These are phyloP conservation scores for Cryptotermes secundus DNA, from an alignment of 1,140 invertebrate species.

Conservation along the genomic window DNA sequence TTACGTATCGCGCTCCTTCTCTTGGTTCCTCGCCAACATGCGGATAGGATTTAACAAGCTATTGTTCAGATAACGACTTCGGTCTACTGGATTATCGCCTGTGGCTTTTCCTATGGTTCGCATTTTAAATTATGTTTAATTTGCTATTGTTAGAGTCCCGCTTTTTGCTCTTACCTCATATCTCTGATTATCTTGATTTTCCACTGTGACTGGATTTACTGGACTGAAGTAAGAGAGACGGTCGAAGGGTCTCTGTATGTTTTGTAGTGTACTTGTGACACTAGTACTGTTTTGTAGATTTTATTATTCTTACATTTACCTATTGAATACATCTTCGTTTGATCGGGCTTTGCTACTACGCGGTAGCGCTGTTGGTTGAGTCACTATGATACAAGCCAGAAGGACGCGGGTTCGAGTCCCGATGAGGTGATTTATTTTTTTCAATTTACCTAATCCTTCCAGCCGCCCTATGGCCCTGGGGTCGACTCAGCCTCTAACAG, in stretches of 20 bases:
- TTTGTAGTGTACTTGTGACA: background rate
- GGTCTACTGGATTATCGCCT: background rate
- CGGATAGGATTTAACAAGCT: background rate
- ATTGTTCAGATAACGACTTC: conserved; percentile 2
- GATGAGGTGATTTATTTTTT: too few species aligned
- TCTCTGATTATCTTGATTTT: background rate
- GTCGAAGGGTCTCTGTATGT: background rate
- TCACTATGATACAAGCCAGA: too few species aligned
- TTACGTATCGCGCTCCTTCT: background rate
- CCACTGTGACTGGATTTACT: background rate
- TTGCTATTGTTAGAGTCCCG: background rate
- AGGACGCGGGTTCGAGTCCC: too few species aligned
- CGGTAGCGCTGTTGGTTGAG: too few species aligned
- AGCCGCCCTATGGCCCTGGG: too few species aligned
- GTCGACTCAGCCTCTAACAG: too few species aligned
- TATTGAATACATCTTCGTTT: too few species aligned
- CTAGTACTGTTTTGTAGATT: background rate
- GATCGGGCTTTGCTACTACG: too few species aligned
- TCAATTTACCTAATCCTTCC: too few species aligned
- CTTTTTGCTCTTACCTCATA: background rate
- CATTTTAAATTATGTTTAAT: conserved; percentile 1
- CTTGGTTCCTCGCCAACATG: background rate
- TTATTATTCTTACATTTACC: background rate
- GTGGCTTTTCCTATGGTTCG: background rate
- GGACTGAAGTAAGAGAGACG: background rate